Evolutionary conservation across 2,113 vertebrate species (phyloP).

Genomic region (Ia io): DNA sequence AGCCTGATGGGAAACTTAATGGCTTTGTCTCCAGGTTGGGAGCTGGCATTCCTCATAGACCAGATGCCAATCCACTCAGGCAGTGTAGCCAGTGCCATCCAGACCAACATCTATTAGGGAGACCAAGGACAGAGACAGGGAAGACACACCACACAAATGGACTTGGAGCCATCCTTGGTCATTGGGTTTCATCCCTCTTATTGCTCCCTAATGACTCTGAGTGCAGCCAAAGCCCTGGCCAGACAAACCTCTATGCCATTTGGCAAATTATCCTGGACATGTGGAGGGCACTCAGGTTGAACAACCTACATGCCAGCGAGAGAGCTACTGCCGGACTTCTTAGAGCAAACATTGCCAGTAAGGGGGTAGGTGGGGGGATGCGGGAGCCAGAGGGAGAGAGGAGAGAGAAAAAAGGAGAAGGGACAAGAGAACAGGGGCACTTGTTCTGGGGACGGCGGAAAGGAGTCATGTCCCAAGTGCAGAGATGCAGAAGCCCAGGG

Average conservation of each 20-base stretch:
- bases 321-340: background rate
- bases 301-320: background rate
- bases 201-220: background rate
- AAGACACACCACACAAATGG: rapidly evolving
- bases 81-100: background rate
- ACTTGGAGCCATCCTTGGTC: background rate
- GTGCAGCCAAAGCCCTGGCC: background rate
- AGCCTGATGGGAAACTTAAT: background rate
- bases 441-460: background rate
- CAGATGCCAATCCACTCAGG: background rate
- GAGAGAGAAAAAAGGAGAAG: background rate
- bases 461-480: background rate
- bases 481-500: background rate
- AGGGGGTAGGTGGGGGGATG: background rate
- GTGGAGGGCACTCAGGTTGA: background rate
- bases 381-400: too few species aligned
- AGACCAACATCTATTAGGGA: background rate
- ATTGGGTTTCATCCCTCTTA: background rate
- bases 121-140: background rate
- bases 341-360: background rate
- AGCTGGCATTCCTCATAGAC: background rate
- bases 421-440: background rate
- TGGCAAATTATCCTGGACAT: background rate
- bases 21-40: background rate
- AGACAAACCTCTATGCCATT: background rate